These are phyloP conservation scores for Oryzias curvinotus DNA, from an alignment of 2,113 vertebrate species.

Conservation along the genomic window DNA sequence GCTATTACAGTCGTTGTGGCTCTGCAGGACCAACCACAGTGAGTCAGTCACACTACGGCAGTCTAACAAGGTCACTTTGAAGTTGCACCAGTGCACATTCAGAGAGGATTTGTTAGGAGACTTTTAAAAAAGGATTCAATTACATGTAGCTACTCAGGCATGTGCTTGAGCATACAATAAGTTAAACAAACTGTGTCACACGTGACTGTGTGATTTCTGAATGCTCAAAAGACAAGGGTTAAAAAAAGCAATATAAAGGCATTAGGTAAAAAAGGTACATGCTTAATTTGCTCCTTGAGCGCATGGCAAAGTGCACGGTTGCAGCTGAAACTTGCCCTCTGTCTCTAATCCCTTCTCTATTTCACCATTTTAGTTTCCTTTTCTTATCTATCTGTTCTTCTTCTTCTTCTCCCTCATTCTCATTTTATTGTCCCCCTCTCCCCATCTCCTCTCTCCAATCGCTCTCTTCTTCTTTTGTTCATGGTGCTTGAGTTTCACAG, in stretches of 20 bases:
- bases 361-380: constrained; percentile 18
- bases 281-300: constrained; percentile 30
- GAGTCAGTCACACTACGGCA: constrained; percentile 46
- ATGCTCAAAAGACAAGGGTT: constrained; percentile 11
- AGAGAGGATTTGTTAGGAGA: constrained; percentile 46
- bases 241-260: constrained; percentile 24
- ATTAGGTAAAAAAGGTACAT: constrained; percentile 40
- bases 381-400: constrained; percentile 4
- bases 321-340: constrained; percentile 24
- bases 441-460: constrained; percentile 15
- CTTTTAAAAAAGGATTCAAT: constrained; percentile 49
- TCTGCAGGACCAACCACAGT: constrained; percentile 32
- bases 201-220: neutral
- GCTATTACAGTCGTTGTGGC: constrained; percentile 42
- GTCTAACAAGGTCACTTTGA: constrained; percentile 67
- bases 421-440: constrained; percentile 14
- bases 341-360: constrained; percentile 33
- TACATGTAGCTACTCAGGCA: constrained; percentile 38
- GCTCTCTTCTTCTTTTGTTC: constrained; percentile 55
- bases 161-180: constrained; percentile 26
- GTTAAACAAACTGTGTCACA: constrained; percentile 4
- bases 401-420: constrained; percentile 14
- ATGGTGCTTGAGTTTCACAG: constrained; percentile 67
- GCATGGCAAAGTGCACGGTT: constrained; percentile 34
- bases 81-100: constrained; percentile 41